Percentiles rank a stretch among this genome's conserved stretches.
phyloP scores from a whole-genome alignment of 2,888 invertebrate species.

The Melieria crassipennis region DNA sequence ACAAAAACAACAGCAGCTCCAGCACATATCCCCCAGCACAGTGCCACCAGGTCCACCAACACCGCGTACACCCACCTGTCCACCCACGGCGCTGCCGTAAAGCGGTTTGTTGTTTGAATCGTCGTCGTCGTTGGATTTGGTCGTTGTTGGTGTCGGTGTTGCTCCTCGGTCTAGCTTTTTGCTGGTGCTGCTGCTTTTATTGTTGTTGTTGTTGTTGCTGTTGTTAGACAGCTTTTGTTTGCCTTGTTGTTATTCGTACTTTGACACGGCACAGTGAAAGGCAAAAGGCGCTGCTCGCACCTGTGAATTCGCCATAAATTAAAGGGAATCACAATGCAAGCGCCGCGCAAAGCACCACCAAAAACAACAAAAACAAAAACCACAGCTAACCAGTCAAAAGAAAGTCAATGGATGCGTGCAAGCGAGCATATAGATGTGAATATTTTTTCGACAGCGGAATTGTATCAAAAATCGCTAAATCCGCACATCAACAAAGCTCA shows the following conservation, averaged over 20 bases:
- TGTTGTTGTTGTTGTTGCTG: slow-evolving; percentile 36
- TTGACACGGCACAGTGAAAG: slow-evolving; percentile 46
- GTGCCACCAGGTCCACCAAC: background rate
- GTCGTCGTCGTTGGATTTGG: slow-evolving; percentile 5
- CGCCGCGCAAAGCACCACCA: background rate
- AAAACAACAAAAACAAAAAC: background rate
- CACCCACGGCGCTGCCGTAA: too few relatives aligned
- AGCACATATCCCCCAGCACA: too few relatives aligned
- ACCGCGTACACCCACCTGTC: background rate
- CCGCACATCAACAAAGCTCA: too few relatives aligned
- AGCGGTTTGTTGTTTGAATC: slow-evolving; percentile 4
- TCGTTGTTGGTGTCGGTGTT: slow-evolving; percentile 36
- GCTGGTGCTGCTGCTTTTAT: slow-evolving; percentile 22
- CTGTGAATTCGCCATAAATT: slow-evolving; percentile 60
- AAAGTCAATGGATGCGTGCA: too few relatives aligned
- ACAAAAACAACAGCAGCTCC: too few relatives aligned
- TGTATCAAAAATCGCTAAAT: too few relatives aligned
- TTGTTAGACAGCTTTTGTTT: slow-evolving; percentile 34
- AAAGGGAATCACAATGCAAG: slow-evolving; percentile 34
- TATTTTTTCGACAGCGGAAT: too few relatives aligned
- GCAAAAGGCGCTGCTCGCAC: slow-evolving; percentile 52
- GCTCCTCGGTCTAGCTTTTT: slow-evolving; percentile 25
- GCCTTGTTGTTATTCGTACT: slow-evolving; percentile 42
- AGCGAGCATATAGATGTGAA: too few relatives aligned
- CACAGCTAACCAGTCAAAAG: background rate